A percentile compares a stretch with the other conserved stretches of the same genome.
Evolutionary conservation across 1,140 invertebrate species (phyloP).

Genomic region (Leptinotarsa defecta): DNA sequence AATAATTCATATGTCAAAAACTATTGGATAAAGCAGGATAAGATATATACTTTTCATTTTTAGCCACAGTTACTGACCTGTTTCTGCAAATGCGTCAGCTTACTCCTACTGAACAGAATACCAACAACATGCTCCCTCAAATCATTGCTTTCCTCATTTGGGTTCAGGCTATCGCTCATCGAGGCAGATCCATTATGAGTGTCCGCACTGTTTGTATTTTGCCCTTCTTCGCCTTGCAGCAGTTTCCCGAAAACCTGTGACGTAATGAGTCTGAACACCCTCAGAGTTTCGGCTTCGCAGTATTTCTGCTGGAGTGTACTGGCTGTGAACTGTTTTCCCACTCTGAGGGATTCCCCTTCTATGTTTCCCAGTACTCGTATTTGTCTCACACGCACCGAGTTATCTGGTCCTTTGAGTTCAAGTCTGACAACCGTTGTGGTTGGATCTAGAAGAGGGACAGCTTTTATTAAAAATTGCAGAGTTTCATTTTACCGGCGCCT

Average conservation of each 20-base stretch:
- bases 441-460: constrained; percentile 54
- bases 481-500: too few species aligned
- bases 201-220: constrained; percentile 50
- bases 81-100: constrained; percentile 91
- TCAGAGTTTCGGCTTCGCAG: constrained; percentile 89
- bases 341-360: constrained; percentile 60
- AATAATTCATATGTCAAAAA: too few species aligned
- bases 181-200: constrained; percentile 56
- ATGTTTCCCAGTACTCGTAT: constrained; percentile 68
- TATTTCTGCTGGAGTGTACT: constrained; percentile 76
- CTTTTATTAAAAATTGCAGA: too few species aligned
- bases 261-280: constrained; percentile 92
- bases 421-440: constrained; percentile 69
- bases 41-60: background rate
- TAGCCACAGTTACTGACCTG: constrained; percentile 66
- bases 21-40: too few species aligned
- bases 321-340: constrained; percentile 61
- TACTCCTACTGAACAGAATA: constrained; percentile 92
- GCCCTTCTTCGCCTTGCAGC: constrained; percentile 64
- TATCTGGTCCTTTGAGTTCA: constrained; percentile 89
- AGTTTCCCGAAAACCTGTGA: constrained; percentile 93
- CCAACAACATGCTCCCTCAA: constrained; percentile 95
- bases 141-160: constrained; percentile 77
- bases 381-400: constrained; percentile 86
- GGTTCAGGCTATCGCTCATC: constrained; percentile 58